These are phyloP conservation scores for Caenorhabditis latens DNA, from an alignment of 1,140 invertebrate species.

Conservation along the genomic window DNA sequence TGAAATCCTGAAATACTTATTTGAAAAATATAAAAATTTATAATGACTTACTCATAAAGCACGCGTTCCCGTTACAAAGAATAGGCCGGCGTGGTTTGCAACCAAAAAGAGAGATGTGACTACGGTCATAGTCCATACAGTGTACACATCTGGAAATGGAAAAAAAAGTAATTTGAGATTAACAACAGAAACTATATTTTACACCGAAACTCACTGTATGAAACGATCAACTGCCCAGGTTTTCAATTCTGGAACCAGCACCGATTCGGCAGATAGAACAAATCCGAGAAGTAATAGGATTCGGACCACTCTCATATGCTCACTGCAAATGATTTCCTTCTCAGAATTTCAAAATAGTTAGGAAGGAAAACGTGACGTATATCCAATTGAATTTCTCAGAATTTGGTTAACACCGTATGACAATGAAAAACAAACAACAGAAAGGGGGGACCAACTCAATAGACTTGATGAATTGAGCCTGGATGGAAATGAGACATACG, in stretches of 20 bases:
- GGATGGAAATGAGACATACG: not conserved
- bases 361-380: not conserved
- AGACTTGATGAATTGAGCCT: conserved; percentile 13
- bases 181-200: not conserved
- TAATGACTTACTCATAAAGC: not conserved
- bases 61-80: conserved; percentile 10
- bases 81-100: conserved; percentile 21
- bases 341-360: not conserved
- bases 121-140: conserved; percentile 23
- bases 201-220: not conserved
- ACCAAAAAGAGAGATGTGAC: conserved; percentile 6
- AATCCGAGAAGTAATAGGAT: not conserved
- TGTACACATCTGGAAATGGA: conserved; percentile 9
- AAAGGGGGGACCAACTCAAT: not conserved
- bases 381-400: not conserved
- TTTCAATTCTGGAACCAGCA: not conserved
- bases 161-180: not conserved
- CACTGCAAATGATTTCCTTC: not conserved
- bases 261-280: not conserved
- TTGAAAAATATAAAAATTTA: not conserved
- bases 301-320: not conserved
- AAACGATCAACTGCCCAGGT: not conserved
- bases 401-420: not conserved
- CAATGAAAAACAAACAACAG: not conserved
- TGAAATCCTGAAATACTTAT: not conserved